Conservation (phyloP, 2,797 vertebrate species). For the Poeciliopsis gracilis region DNA sequence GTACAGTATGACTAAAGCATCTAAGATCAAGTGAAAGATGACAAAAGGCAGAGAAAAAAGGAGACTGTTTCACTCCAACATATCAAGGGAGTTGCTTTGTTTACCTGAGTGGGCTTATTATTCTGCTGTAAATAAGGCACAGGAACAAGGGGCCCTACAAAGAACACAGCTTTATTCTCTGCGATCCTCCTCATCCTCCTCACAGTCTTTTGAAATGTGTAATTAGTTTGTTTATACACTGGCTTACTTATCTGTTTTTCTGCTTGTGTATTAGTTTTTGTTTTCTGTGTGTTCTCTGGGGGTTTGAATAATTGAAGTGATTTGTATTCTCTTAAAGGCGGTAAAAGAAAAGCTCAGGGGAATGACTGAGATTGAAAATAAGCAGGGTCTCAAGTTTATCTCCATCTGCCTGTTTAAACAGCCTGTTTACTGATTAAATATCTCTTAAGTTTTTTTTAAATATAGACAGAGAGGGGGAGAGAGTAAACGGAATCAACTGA, state of each 20-base stretch:
- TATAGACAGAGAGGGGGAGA: slow-evolving; percentile 36
- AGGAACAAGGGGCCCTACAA: slow-evolving; percentile 47
- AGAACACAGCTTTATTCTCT: slow-evolving; percentile 47
- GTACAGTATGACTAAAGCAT: slow-evolving; percentile 53
- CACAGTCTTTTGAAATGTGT: slow-evolving; percentile 54
- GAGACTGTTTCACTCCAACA: slow-evolving; percentile 49
- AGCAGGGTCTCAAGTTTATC: slow-evolving; percentile 75
- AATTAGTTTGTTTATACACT: slow-evolving; percentile 72
- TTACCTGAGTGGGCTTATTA: slow-evolving; percentile 74
- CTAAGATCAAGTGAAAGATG: slow-evolving; percentile 63
- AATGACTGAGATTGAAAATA: slow-evolving; percentile 77
- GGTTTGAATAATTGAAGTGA: slow-evolving; percentile 81
- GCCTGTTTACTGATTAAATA: slow-evolving; percentile 63
- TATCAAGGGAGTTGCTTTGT: slow-evolving; percentile 72
- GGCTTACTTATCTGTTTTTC: slow-evolving; percentile 63
- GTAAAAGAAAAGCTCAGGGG: slow-evolving; percentile 75
- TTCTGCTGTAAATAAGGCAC: slow-evolving; percentile 40
- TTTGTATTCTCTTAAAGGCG: slow-evolving; percentile 83
- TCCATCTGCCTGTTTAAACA: slow-evolving; percentile 71
- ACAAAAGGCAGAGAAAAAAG: slow-evolving; percentile 61
- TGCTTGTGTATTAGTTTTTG: slow-evolving; percentile 54
- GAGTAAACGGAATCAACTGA: slow-evolving; percentile 55
- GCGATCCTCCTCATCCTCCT: slow-evolving; percentile 31
- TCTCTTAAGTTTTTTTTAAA: slow-evolving; percentile 62
- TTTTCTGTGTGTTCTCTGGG: slow-evolving; percentile 56